These are phyloP conservation scores for Enhydra lutris DNA, from an alignment of 2,113 vertebrate genomes.

Conservation along the genomic window DNA sequence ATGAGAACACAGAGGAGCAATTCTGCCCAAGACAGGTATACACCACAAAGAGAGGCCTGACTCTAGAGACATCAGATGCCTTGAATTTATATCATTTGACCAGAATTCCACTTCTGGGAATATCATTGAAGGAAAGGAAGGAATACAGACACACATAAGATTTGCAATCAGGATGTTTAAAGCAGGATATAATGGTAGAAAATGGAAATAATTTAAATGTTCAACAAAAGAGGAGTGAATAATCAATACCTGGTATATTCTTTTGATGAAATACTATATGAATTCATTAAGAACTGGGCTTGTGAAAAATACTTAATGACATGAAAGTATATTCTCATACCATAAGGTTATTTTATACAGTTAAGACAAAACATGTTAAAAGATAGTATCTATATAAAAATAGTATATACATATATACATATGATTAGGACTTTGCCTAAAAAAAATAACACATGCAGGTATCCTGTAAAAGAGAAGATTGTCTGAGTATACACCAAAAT, in stretches of 20 bases:
- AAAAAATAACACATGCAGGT: too few species aligned
- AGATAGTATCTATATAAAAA: too few species aligned
- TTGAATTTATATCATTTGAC: neutral
- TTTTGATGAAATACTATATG: neutral
- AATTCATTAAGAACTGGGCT: neutral
- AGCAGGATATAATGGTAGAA: neutral
- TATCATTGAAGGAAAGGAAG: neutral
- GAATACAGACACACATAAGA: neutral
- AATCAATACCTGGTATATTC: neutral
- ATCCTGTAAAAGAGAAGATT: too few species aligned
- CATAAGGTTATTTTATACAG: too few species aligned
- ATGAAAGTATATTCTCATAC: too few species aligned
- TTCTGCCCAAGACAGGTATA: neutral
- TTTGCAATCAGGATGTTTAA: neutral
- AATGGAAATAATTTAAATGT: neutral
- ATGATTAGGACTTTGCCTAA: too few species aligned
- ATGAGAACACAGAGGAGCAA: neutral
- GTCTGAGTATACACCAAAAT: too few species aligned
- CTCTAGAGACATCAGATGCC: neutral
- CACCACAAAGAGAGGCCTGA: neutral
- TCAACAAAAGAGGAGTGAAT: neutral
- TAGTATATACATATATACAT: too few species aligned
- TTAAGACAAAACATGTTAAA: too few species aligned
- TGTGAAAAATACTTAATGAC: constrained; percentile 26
- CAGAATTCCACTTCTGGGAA: neutral